Percentiles rank a stretch among this genome's conserved stretches.
phyloP scores from a whole-genome alignment of 37 sponge, comb jelly and placozoan species.

The Bolinopsis microptera region DNA sequence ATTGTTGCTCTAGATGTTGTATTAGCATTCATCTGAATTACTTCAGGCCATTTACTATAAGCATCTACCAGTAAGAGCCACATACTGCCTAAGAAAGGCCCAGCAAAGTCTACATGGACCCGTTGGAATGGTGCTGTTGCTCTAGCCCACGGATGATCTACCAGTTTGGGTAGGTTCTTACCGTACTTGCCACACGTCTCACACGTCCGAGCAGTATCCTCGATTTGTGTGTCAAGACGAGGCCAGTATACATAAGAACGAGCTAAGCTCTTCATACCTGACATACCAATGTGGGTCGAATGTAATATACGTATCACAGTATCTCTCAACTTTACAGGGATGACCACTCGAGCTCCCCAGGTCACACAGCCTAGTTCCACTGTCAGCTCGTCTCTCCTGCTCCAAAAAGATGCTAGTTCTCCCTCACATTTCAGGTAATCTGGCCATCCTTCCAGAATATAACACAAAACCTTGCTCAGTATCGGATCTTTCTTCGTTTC shows the following conservation, averaged over 20 bases:
- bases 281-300: slow-evolving; percentile 6
- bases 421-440: not conserved
- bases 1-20: slow-evolving; percentile 67
- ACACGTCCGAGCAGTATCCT: slow-evolving; percentile 47
- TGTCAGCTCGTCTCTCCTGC: not conserved
- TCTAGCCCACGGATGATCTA: slow-evolving; percentile 28
- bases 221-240: slow-evolving; percentile 51
- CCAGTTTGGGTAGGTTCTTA: slow-evolving; percentile 1
- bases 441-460: slow-evolving; percentile 68
- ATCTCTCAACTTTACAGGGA: slow-evolving; percentile 11
- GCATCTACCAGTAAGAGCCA: slow-evolving; percentile 66
- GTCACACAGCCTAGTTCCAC: not conserved
- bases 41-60: slow-evolving; percentile 71
- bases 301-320: slow-evolving; percentile 5
- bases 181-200: slow-evolving; percentile 29
- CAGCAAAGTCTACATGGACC: slow-evolving; percentile 12
- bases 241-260: slow-evolving; percentile 29
- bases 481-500: slow-evolving; percentile 67
- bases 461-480: slow-evolving; percentile 65
- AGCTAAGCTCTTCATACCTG: slow-evolving; percentile 32
- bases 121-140: slow-evolving; percentile 10
- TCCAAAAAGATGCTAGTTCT: not conserved
- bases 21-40: slow-evolving; percentile 49
- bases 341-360: slow-evolving; percentile 9
- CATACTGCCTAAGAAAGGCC: slow-evolving; percentile 17